phyloP scores from a whole-genome alignment of 2,797 vertebrate genomes.

The Limosa lapponica region DNA sequence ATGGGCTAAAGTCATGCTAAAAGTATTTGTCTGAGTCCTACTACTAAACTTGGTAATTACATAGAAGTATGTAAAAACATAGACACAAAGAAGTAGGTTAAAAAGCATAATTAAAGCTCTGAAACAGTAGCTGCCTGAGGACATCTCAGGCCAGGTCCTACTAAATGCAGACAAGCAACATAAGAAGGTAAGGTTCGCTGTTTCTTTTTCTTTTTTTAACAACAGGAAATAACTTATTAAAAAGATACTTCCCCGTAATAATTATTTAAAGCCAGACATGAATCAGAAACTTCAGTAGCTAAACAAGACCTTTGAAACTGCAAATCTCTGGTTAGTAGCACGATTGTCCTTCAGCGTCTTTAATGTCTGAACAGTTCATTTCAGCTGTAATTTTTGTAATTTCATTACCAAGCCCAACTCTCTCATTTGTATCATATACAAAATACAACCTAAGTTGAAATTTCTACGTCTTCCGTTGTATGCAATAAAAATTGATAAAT shows the following conservation, averaged over 20 bases:
- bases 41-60: constrained; percentile 78
- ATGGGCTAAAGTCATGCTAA: constrained; percentile 73
- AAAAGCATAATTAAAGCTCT: constrained; percentile 80
- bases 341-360: background rate
- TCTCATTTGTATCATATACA: background rate
- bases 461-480: background rate
- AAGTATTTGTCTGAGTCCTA: constrained; percentile 75
- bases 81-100: constrained; percentile 76
- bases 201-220: background rate
- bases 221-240: constrained; percentile 69
- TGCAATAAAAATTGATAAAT: background rate
- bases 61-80: constrained; percentile 69
- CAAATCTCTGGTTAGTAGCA: constrained; percentile 8
- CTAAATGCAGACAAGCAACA: constrained; percentile 46
- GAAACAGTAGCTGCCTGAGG: constrained; percentile 70
- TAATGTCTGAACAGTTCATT: background rate
- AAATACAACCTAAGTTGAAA: background rate
- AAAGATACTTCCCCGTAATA: constrained; percentile 59
- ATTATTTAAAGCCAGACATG: constrained; percentile 60
- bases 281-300: constrained; percentile 53
- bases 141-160: constrained; percentile 58
- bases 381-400: constrained; percentile 12
- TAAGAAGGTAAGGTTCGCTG: background rate
- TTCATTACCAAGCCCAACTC: background rate
- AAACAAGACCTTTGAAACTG: constrained; percentile 43